A percentile compares a stretch with the other conserved stretches of the same genome.
phyloP scores from a whole-genome alignment of 2,113 vertebrate species.

The Camelus bactrianus region DNA sequence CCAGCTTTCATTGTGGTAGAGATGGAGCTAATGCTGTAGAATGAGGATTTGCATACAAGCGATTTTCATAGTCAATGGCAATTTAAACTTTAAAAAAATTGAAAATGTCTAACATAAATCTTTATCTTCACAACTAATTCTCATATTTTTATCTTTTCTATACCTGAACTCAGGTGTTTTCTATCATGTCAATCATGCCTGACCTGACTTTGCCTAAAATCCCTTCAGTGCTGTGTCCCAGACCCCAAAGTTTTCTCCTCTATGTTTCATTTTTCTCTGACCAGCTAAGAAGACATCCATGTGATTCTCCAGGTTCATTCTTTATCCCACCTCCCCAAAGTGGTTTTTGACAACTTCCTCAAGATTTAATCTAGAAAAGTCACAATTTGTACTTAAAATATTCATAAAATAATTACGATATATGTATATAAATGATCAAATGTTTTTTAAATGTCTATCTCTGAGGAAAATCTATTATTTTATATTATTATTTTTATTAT shows the following conservation, averaged over 20 bases:
- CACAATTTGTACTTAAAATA: background rate
- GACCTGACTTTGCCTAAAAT: background rate
- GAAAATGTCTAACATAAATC: background rate
- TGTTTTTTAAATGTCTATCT: background rate
- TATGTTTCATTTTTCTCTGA: background rate
- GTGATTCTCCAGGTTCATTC: background rate
- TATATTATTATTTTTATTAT: background rate
- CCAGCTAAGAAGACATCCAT: background rate
- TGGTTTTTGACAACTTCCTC: background rate
- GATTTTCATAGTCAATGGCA: background rate
- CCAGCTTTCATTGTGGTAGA: background rate
- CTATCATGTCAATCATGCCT: background rate
- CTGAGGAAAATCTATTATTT: background rate
- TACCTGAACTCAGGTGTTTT: background rate
- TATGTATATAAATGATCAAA: background rate
- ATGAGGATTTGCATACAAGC: background rate
- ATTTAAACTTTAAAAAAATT: background rate
- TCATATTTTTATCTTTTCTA: background rate
- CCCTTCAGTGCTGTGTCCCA: background rate
- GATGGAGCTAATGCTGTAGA: background rate
- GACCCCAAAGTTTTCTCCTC: background rate
- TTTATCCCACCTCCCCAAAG: background rate
- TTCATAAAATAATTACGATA: background rate
- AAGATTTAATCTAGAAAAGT: constrained; percentile 14
- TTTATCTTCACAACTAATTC: background rate